Percentiles rank a stretch among this genome's conserved stretches.
These are phyloP conservation scores for Tyria jacobaeae DNA, from an alignment of 2,888 invertebrate species.

Conservation along the genomic window DNA sequence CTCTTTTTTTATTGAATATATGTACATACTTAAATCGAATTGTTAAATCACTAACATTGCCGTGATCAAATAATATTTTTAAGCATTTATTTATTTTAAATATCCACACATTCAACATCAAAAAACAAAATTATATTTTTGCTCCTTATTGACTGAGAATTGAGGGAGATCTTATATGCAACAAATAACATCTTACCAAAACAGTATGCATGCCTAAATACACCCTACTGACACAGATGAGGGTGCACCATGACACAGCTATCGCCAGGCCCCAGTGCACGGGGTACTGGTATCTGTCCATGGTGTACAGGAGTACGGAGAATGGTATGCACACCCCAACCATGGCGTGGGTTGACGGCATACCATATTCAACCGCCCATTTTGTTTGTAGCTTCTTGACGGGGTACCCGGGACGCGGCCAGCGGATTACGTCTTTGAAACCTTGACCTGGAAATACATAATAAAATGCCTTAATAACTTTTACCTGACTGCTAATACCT, in stretches of 20 bases:
- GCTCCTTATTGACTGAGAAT: background rate
- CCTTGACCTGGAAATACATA: slow-evolving; percentile 89
- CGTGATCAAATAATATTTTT: too few species aligned
- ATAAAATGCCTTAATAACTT: background rate
- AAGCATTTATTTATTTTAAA: too few species aligned
- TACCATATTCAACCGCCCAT: slow-evolving; percentile 97
- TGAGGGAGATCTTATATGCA: background rate
- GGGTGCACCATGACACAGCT: slow-evolving; percentile 89
- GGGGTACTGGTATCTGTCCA: slow-evolving; percentile 92
- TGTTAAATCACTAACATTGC: too few species aligned
- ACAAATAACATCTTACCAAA: slow-evolving; percentile 86
- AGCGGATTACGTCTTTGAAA: slow-evolving; percentile 94
- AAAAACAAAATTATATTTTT: too few species aligned
- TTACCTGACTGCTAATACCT: too few species aligned
- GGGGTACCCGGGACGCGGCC: slow-evolving; percentile 95
- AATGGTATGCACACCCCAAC: slow-evolving; percentile 95
- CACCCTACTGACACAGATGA: slow-evolving; percentile 94
- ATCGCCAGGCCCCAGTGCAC: slow-evolving; percentile 85
- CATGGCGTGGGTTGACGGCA: slow-evolving; percentile 98
- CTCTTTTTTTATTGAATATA: too few species aligned
- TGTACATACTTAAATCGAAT: background rate
- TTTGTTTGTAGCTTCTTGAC: slow-evolving; percentile 94
- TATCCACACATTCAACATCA: too few species aligned
- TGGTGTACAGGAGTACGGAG: slow-evolving; percentile 92
- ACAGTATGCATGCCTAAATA: slow-evolving; percentile 98